Evolutionary conservation across 2,113 vertebrate species (phyloP).

Genomic region (Meriones unguiculatus): DNA sequence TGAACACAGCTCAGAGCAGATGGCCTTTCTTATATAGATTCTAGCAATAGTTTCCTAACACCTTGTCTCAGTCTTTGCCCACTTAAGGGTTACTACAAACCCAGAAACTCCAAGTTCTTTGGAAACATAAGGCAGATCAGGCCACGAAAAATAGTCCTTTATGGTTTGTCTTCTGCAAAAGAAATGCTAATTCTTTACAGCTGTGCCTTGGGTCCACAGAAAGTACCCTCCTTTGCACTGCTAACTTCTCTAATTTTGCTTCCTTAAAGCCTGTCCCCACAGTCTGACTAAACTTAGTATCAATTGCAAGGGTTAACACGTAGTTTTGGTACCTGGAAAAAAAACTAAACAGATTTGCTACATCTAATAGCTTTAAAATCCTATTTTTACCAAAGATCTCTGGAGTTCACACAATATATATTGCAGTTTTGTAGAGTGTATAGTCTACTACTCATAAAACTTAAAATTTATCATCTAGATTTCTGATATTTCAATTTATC

Average conservation of each 20-base stretch:
- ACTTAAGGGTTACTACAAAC: neutral
- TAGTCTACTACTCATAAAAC: neutral
- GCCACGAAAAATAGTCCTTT: neutral
- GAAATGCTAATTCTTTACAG: neutral
- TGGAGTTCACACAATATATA: neutral
- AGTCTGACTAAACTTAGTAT: neutral
- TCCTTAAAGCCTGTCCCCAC: neutral
- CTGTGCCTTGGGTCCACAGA: neutral
- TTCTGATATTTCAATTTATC: neutral
- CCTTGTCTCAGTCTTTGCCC: neutral
- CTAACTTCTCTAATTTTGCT: neutral
- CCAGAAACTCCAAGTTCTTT: neutral
- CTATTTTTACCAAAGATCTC: neutral
- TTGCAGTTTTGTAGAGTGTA: neutral
- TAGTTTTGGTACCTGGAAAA: neutral
- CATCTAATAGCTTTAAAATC: slow-evolving; percentile 18
- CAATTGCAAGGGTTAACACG: neutral
- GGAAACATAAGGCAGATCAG: too few species aligned
- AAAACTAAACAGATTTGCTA: neutral
- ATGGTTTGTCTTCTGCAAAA: neutral
- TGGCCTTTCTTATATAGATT: neutral
- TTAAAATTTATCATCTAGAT: neutral
- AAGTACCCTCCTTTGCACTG: neutral
- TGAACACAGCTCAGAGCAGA: neutral
- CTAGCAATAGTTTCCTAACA: neutral